Evolutionary conservation across 37 sponge, comb jelly and placozoan species (phyloP).

Genomic region (Mnemiopsis leidyi): DNA sequence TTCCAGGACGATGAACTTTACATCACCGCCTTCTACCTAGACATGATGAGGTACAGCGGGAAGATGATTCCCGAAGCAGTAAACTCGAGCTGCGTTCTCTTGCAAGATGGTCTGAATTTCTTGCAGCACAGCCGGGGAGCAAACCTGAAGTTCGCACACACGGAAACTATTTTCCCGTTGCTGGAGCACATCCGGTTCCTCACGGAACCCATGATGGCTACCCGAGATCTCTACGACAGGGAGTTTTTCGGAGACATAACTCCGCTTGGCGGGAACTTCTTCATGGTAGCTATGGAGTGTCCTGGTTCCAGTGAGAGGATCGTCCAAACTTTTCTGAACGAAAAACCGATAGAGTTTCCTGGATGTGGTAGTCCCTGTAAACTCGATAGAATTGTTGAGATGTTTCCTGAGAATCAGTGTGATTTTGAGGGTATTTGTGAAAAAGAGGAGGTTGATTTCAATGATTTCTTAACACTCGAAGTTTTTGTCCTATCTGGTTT

Average conservation of each 20-base stretch:
- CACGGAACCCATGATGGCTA: background rate
- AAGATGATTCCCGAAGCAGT: slow-evolving; percentile 49
- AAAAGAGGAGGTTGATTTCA: background rate
- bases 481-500: background rate
- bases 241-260: slow-evolving; percentile 54
- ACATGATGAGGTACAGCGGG: background rate
- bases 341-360: background rate
- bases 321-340: slow-evolving; percentile 35
- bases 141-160: slow-evolving; percentile 57
- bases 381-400: background rate
- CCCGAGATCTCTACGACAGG: background rate
- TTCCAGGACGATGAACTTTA: slow-evolving; percentile 17
- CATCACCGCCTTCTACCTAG: slow-evolving; percentile 47
- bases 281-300: slow-evolving; percentile 38
- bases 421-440: slow-evolving; percentile 27
- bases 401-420: background rate
- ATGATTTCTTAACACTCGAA: background rate
- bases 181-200: slow-evolving; percentile 2
- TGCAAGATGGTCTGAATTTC: slow-evolving; percentile 29
- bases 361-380: background rate
- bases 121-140: background rate
- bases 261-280: slow-evolving; percentile 16
- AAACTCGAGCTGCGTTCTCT: slow-evolving; percentile 16
- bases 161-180: slow-evolving; percentile 58
- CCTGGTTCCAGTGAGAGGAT: background rate